Evolutionary conservation across 2,113 vertebrate species (phyloP).

Genomic region (Abramis brama): DNA sequence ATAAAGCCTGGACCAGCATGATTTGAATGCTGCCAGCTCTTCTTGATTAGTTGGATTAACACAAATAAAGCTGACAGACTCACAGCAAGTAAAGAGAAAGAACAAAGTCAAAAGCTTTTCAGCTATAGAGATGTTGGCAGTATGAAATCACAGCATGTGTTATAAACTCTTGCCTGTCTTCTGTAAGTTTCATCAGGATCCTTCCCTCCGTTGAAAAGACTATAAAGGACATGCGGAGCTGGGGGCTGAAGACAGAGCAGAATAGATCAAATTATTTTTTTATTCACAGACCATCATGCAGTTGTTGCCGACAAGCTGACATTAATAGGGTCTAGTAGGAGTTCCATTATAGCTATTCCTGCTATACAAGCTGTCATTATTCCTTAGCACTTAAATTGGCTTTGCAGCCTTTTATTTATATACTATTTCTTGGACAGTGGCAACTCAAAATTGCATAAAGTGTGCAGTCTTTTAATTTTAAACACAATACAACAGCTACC

Average conservation of each 20-base stretch:
- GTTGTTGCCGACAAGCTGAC: background rate
- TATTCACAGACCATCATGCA: background rate
- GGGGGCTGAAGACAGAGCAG: constrained; percentile 78
- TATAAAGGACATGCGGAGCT: constrained; percentile 98
- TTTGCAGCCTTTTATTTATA: background rate
- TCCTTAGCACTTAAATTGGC: background rate
- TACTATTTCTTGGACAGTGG: background rate
- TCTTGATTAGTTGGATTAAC: constrained; percentile 30
- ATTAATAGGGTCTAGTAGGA: background rate
- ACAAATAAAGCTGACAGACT: constrained; percentile 23
- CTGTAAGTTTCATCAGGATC: constrained; percentile 91
- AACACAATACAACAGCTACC: background rate
- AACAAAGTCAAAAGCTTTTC: background rate
- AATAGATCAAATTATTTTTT: background rate
- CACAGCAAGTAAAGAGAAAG: background rate
- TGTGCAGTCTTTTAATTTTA: background rate
- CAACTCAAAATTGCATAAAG: background rate
- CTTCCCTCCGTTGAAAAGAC: constrained; percentile 92
- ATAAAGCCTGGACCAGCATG: background rate
- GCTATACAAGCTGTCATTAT: background rate
- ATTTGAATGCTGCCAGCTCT: background rate
- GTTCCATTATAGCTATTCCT: background rate
- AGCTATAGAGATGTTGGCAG: background rate
- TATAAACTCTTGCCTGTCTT: constrained; percentile 85
- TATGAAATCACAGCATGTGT: background rate